These are phyloP conservation scores for Corythoichthys haematopterus DNA, from an alignment of 2,113 vertebrate genomes.

Conservation along the genomic window DNA sequence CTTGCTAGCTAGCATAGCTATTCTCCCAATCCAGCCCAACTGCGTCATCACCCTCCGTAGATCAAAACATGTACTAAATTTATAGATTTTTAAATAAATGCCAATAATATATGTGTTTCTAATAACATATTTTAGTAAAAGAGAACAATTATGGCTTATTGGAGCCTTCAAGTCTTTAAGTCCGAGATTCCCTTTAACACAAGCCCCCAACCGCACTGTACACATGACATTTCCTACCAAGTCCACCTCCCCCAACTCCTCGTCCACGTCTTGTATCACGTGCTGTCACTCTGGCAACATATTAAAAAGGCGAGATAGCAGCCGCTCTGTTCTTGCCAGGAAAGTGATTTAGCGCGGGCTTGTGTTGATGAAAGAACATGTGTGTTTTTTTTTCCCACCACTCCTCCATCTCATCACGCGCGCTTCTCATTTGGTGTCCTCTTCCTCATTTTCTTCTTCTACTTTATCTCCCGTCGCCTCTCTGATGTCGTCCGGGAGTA, in stretches of 20 bases:
- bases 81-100: too few relatives aligned
- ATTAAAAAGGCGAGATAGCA: constrained; percentile 61
- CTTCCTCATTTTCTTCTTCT: constrained; percentile 11
- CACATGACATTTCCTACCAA: background rate
- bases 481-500: constrained; percentile 44
- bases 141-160: too few relatives aligned
- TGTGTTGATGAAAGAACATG: constrained; percentile 59
- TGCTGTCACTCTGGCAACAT: constrained; percentile 55
- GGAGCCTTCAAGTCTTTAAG: too few relatives aligned
- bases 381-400: constrained; percentile 22
- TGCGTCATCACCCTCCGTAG: too few relatives aligned
- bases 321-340: constrained; percentile 59
- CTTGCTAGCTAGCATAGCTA: too few relatives aligned
- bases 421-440: constrained; percentile 32
- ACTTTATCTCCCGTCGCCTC: constrained; percentile 34
- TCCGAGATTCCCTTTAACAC: too few relatives aligned
- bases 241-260: background rate
- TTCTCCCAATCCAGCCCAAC: too few relatives aligned
- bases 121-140: too few relatives aligned
- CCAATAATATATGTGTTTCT: too few relatives aligned
- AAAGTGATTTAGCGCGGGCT: constrained; percentile 61
- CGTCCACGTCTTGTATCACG: constrained; percentile 38
- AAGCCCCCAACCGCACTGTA: background rate
- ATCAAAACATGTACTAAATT: too few relatives aligned
- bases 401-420: constrained; percentile 31